Evolutionary conservation across 2,888 invertebrate species (phyloP), one percentile per base, ranked within the genome.

Genomic region (Yponomeuta sedellus): DNA sequence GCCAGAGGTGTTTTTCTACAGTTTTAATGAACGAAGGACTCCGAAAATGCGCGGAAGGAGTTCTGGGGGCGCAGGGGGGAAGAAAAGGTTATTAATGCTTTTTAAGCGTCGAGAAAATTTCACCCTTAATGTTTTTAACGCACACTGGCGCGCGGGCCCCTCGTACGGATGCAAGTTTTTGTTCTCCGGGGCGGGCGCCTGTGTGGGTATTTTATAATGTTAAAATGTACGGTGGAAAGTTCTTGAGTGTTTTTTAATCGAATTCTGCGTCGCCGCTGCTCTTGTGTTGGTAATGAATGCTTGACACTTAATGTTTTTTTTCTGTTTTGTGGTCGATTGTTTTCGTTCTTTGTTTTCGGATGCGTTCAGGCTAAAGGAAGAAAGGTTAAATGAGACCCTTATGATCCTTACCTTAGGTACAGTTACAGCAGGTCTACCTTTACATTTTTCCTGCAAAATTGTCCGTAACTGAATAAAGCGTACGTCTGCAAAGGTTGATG

Each of bases 11-110:
- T 89, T 89, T 90, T 90, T 90, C 88, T 90, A 88, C 88, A 88
- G 85, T 89, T 90, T 90, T 90, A 89, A 89, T 86, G 89, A 88
- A 85, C 80, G 83, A 79, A 86, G 86, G 85, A 85, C 85, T 79
- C 80, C 77, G 34, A 34, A 34, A 34, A 34, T 8, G 34, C 34
- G 76, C 71, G 75, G 79, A 83, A 85, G 84, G 86, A 82, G 83
- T 77, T 78, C 75, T 68, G 68, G 78, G 81, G 76, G 80, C 68
- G 68, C 78, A 80, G 76, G 80, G 81, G 80, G 78, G 80, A 80
- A 77, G 67, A 67, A 67, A 84, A 78, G 82, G 85, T 87, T 88
- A 88, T 88, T 89, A 90, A 89, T 89, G 90, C 83, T 88, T 86
- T 86, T 88, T 88, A 88, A 83, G 85, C 86, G 68, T 61, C 75